Percentiles rank a stretch among this genome's conserved stretches.
Evolutionary conservation across 2,888 invertebrate species (phyloP).

Genomic region (Lomographa bimaculata): DNA sequence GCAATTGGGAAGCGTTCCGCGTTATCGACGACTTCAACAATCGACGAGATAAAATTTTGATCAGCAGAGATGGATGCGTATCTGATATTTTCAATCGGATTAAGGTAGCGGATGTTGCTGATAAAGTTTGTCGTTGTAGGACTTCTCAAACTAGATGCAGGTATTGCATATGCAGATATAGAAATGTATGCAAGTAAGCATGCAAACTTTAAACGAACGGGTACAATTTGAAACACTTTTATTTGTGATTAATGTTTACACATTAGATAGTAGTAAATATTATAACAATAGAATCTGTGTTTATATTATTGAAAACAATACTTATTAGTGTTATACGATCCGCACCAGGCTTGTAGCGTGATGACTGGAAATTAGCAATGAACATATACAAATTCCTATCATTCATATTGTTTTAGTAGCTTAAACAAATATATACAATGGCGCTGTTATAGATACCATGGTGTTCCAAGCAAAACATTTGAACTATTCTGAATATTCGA

Average conservation of each 20-base stretch:
- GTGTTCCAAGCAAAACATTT: too few species aligned
- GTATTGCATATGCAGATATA: too few species aligned
- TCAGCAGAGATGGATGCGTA: slow-evolving; percentile 52
- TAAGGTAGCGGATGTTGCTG: slow-evolving; percentile 2
- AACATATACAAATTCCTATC: slow-evolving; percentile 2
- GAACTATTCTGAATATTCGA: background rate
- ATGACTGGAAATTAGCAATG: slow-evolving; percentile 5
- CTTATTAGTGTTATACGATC: slow-evolving; percentile 9
- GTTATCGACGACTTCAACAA: slow-evolving; percentile 56
- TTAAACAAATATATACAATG: slow-evolving; percentile 6
- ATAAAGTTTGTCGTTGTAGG: too few species aligned
- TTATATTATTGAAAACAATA: slow-evolving; percentile 13
- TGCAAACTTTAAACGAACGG: too few species aligned
- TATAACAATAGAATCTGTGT: too few species aligned
- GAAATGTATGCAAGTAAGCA: too few species aligned
- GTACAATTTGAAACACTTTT: slow-evolving; percentile 1
- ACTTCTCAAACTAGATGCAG: too few species aligned
- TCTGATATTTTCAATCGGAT: slow-evolving; percentile 33
- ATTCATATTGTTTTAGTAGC: slow-evolving; percentile 6
- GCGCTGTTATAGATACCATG: slow-evolving; percentile 27
- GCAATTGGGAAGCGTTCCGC: slow-evolving; percentile 43
- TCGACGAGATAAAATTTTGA: slow-evolving; percentile 60
- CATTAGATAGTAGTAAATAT: too few species aligned
- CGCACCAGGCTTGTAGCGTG: background rate
- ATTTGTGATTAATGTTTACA: slow-evolving; percentile 7